Evolutionary conservation across 2,113 vertebrate species (phyloP).

Genomic region (Sapayoa aenigma): DNA sequence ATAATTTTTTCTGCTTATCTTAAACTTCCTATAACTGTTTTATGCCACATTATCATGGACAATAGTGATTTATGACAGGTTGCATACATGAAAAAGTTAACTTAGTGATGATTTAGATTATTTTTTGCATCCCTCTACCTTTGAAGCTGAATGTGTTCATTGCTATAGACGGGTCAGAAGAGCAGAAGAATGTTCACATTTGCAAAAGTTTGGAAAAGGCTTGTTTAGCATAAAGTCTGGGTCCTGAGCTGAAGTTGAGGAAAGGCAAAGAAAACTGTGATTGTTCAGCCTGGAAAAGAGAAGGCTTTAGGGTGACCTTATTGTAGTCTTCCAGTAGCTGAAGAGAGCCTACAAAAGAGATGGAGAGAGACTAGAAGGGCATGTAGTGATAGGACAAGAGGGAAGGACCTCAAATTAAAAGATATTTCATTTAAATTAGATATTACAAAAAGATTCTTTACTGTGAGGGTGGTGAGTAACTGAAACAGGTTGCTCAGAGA

Average conservation of each 20-base stretch:
- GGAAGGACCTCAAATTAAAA: background rate
- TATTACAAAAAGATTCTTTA: background rate
- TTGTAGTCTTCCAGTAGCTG: background rate
- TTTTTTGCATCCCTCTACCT: background rate
- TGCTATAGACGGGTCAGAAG: background rate
- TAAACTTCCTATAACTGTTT: background rate
- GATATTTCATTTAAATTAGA: background rate
- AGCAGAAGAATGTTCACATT: background rate
- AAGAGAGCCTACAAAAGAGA: background rate
- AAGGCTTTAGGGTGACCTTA: fast-evolving
- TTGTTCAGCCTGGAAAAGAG: background rate
- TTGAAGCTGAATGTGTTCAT: background rate
- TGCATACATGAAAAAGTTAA: background rate
- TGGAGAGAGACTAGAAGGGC: background rate
- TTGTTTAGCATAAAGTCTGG: background rate
- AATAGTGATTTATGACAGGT: background rate
- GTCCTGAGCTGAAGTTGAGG: background rate
- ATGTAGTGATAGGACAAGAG: too few relatives aligned
- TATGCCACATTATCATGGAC: background rate
- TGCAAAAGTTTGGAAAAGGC: background rate
- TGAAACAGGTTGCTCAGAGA: too few relatives aligned
- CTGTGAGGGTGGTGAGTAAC: background rate
- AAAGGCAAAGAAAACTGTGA: background rate
- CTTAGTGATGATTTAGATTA: background rate
- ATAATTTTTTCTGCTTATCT: background rate